These are phyloP conservation scores for Macquaria australasica DNA, from an alignment of 2,113 vertebrate genomes.

Conservation along the genomic window DNA sequence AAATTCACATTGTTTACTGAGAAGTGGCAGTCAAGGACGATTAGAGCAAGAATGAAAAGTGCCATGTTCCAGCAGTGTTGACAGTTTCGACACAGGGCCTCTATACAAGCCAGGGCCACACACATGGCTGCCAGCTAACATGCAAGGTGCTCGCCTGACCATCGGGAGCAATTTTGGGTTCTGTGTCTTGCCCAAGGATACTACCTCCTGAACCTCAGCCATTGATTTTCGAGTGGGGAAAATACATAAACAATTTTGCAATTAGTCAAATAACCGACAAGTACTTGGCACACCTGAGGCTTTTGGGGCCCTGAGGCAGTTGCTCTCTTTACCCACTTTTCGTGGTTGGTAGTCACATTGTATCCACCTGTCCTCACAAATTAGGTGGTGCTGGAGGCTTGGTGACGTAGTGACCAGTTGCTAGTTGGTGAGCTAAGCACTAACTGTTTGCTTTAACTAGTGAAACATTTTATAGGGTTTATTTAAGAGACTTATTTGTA, in stretches of 20 bases:
- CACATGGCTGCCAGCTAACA: background rate
- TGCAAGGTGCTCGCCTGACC: background rate
- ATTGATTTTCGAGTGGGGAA: background rate
- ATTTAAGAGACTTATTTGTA: background rate
- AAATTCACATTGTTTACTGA: constrained; percentile 39
- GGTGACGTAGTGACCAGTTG: background rate
- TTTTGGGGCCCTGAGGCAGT: background rate
- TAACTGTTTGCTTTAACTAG: too few species aligned
- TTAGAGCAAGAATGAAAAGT: constrained; percentile 19
- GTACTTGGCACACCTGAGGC: background rate
- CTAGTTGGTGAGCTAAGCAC: background rate
- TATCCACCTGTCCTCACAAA: background rate
- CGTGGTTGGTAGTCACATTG: too few species aligned
- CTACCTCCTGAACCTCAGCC: too few species aligned
- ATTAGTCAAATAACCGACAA: background rate
- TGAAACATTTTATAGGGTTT: too few species aligned
- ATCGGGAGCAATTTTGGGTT: background rate
- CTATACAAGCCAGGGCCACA: too few species aligned
- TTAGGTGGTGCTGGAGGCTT: background rate
- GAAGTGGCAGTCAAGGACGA: constrained; percentile 24
- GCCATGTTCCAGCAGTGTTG: background rate
- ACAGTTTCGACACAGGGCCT: too few species aligned
- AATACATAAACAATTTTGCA: background rate
- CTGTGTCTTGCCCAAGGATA: background rate
- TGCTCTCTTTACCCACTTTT: too few species aligned